A percentile compares a stretch with the other conserved stretches of the same genome.
These are phyloP conservation scores for Dasyurus viverrinus DNA, from an alignment of 2,113 vertebrate species.

Conservation along the genomic window DNA sequence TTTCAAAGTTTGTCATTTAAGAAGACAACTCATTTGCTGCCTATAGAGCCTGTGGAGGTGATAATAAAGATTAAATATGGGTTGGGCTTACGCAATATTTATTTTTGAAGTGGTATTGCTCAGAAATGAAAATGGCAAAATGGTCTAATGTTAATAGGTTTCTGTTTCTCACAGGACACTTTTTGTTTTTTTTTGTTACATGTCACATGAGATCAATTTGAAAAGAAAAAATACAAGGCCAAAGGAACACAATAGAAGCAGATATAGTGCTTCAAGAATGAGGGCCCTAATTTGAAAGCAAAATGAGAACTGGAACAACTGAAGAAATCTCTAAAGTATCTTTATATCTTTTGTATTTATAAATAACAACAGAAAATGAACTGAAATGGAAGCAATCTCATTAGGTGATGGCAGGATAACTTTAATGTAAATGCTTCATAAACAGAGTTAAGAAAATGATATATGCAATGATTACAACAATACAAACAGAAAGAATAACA, in stretches of 20 bases:
- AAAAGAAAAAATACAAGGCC: slow-evolving; percentile 15
- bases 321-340: neutral
- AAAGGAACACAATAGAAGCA: neutral
- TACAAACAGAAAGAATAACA: neutral
- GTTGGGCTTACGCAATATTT: neutral
- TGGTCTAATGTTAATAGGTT: slow-evolving; percentile 2
- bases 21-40: slow-evolving; percentile 45
- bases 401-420: neutral
- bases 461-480: neutral
- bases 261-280: neutral
- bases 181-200: neutral
- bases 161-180: slow-evolving; percentile 36
- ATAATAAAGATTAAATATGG: slow-evolving; percentile 49
- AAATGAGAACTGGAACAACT: slow-evolving; percentile 15
- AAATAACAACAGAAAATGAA: neutral
- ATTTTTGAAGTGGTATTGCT: neutral
- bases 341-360: neutral
- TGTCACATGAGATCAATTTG: slow-evolving; percentile 4
- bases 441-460: neutral
- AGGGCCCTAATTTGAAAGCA: slow-evolving; percentile 19
- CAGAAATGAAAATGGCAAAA: slow-evolving; percentile 47
- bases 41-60: slow-evolving; percentile 47
- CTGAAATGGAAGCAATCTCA: neutral
- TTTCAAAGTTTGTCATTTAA: slow-evolving; percentile 54
- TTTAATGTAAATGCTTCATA: neutral